Percentiles rank a stretch among this genome's conserved stretches.
Evolutionary conservation across 2,113 vertebrate genomes (phyloP).

Genomic region (Saimiri boliviensis): DNA sequence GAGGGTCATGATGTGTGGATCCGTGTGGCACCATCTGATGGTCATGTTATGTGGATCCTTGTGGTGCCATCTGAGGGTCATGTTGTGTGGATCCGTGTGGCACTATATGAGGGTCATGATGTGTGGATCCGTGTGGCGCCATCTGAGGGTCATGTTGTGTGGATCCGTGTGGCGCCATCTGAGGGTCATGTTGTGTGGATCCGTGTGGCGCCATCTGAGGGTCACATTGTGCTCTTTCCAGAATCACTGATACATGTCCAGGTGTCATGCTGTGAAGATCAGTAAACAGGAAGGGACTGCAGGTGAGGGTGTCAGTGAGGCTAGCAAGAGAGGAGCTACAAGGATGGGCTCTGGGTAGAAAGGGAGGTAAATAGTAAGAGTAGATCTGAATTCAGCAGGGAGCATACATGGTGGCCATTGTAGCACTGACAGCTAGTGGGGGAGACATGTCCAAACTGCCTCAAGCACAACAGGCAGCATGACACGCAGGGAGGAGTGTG

Average conservation of each 20-base stretch:
- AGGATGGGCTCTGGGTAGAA: not conserved
- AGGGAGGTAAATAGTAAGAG: not conserved
- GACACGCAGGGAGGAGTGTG: not conserved
- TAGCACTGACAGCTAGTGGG: not conserved
- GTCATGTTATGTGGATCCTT: too few relatives aligned
- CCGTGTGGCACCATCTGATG: too few relatives aligned
- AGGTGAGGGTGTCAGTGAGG: not conserved
- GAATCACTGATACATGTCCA: fast-evolving
- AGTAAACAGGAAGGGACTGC: too few relatives aligned
- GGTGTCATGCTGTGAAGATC: not conserved
- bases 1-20: too few relatives aligned
- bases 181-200: not conserved
- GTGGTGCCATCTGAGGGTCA: too few relatives aligned
- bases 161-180: too few relatives aligned
- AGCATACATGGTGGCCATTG: not conserved
- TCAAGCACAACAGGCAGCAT: too few relatives aligned
- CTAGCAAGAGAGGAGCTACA: not conserved
- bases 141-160: not conserved
- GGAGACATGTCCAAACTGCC: not conserved
- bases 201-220: not conserved
- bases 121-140: fast-evolving
- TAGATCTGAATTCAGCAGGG: not conserved
- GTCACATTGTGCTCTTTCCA: not conserved
- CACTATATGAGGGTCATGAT: fast-evolving
- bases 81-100: too few relatives aligned